A percentile compares a stretch with the other conserved stretches of the same genome.
Evolutionary conservation across 1,140 invertebrate genomes (phyloP).

Genomic region (Branchinecta lynchi): DNA sequence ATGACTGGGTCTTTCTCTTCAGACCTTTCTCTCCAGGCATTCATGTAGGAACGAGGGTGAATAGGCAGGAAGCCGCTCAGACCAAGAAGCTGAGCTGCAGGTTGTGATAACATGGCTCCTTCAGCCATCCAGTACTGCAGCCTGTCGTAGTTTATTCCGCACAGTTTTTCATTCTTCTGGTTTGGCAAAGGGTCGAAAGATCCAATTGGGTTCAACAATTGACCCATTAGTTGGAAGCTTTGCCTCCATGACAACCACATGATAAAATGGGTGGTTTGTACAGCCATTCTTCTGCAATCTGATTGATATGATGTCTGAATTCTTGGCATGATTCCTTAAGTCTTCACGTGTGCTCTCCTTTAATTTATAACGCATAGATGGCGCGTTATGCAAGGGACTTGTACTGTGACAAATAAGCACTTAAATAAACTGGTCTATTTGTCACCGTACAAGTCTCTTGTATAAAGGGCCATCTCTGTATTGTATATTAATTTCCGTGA

Average conservation of each 20-base stretch:
- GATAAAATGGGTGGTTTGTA: conserved; percentile 82
- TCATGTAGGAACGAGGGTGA: no score
- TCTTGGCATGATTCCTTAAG: background rate
- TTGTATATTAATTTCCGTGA: no score
- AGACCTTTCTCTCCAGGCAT: no score
- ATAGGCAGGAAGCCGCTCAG: no score
- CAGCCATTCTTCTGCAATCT: conserved; percentile 67
- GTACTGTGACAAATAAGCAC: no score
- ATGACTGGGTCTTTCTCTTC: no score
- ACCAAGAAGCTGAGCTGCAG: conserved; percentile 58
- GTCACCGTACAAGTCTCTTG: no score
- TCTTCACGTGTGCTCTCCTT: no score
- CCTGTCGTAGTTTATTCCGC: conserved; percentile 75
- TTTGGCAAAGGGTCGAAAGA: conserved; percentile 80
- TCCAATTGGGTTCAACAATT: conserved; percentile 73
- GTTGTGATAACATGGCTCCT: conserved; percentile 47
- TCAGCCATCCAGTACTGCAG: conserved; percentile 71
- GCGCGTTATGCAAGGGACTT: no score
- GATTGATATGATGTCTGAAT: conserved; percentile 35
- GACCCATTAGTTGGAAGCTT: conserved; percentile 40
- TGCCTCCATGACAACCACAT: conserved; percentile 64
- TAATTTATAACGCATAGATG: no score
- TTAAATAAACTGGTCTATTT: no score
- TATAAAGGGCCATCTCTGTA: no score
- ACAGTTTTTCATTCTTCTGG: conserved; percentile 66